A percentile compares a stretch with the other conserved stretches of the same genome.
phyloP scores from a whole-genome alignment of 2,888 invertebrate species.

The Boloria selene region DNA sequence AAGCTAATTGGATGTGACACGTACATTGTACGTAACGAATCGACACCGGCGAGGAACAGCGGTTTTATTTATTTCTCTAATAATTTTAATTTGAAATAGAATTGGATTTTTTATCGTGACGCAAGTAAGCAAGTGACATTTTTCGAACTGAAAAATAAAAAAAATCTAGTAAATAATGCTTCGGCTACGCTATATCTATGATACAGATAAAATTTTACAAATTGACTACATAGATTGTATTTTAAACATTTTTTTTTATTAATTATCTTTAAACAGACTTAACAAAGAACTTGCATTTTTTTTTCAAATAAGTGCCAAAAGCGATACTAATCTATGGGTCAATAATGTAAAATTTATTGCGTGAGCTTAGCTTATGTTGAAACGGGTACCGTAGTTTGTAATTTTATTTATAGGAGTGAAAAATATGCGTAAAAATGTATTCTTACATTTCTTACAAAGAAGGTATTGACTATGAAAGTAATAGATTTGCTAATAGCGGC shows the following conservation, averaged over 20 bases:
- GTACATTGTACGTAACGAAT: too few relatives aligned
- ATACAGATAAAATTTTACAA: constrained; percentile 22
- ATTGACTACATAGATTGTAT: constrained; percentile 27
- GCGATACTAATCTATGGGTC: constrained; percentile 26
- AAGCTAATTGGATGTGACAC: too few relatives aligned
- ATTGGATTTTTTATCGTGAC: background rate
- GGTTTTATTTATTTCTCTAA: too few relatives aligned
- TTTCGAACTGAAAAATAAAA: background rate
- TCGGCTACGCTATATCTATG: constrained; percentile 24
- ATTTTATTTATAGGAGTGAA: constrained; percentile 19
- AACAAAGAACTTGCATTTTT: background rate
- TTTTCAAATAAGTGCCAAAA: constrained; percentile 14
- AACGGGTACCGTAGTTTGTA: constrained; percentile 37
- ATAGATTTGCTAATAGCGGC: too few relatives aligned
- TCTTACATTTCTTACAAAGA: background rate
- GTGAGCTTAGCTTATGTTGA: constrained; percentile 38
- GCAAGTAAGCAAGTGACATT: constrained; percentile 6
- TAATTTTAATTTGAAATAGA: too few relatives aligned
- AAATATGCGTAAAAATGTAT: constrained; percentile 8
- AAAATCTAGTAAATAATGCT: constrained; percentile 25
- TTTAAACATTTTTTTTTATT: background rate
- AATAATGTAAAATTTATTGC: constrained; percentile 24
- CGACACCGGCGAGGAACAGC: too few relatives aligned
- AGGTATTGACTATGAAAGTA: too few relatives aligned
- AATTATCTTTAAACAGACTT: too few relatives aligned